Evolutionary conservation across 1,140 invertebrate species (phyloP), one percentile per base, ranked within the genome.

Genomic region (Zaprionus inermis): DNA sequence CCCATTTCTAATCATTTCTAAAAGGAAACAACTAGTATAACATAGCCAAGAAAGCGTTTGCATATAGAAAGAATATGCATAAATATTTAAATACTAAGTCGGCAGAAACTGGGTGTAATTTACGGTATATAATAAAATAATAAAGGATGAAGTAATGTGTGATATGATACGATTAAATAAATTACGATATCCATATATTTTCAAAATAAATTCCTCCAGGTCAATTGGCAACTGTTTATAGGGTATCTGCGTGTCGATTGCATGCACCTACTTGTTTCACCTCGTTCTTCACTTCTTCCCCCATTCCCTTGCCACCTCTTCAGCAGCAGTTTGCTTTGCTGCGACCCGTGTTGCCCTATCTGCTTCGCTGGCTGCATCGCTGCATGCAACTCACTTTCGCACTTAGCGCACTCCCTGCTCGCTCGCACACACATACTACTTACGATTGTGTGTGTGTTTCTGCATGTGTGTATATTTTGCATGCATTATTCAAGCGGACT

Each of bases 361-460:
- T 89, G 84, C 84, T 84, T 70, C 69, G 76, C 60, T 88, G 83
- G 84, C 38, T 44, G 38, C 38, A 44, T 44, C 38, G 38, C 38
- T 44, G 38, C 79, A 89, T 88, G 85, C 85, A 89, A 90, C 84
- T 90, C 85, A 90, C 78, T 90, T 89, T 89, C 80, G 81, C 84
- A 89, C 84, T 88, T 89, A 78, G 73, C 61, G 49, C n/a, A 44
- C 70, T 67, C 51, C 59, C 60, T 52, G 65, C 51, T 28, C 67
- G 59, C 56, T 14, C 56, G 57, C 10, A 56, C 18, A 38, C 16
- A 73, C 56, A 76, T 49, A 46, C 46, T 81, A 63, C 16, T 61
- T 7, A 2, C 16, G 38, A 52, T 9, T 73, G 32, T 57, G 49
- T 72, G 71, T 67, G 51, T 68, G 44, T 65, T 30, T 67, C n/a